Evolutionary conservation across 2,113 vertebrate species (phyloP).

Genomic region (Odobenus rosmarus): DNA sequence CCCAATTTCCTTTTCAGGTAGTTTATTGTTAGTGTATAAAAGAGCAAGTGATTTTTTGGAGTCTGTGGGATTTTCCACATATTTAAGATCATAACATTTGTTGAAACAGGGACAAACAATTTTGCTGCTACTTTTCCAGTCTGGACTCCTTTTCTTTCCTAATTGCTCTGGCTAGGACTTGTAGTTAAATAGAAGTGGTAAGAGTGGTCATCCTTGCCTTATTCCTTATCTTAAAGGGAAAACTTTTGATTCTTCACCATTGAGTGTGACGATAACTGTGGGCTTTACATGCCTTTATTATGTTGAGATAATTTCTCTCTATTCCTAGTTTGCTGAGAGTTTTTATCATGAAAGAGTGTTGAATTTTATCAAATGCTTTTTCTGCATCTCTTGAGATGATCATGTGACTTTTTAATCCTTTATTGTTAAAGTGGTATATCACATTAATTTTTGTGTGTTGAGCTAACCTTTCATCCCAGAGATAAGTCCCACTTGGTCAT

Average conservation of each 20-base stretch:
- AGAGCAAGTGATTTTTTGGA: not conserved
- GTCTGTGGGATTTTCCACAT: not conserved
- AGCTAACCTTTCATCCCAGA: not conserved
- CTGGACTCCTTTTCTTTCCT: not conserved
- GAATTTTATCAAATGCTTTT: not conserved
- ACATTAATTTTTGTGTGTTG: not conserved
- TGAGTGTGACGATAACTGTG: not conserved
- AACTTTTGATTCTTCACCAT: not conserved
- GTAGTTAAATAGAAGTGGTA: not conserved
- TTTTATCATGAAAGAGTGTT: not conserved
- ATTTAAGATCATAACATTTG: not conserved
- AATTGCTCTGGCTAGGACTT: not conserved
- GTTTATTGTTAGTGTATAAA: not conserved
- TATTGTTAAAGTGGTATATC: not conserved
- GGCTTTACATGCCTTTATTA: not conserved
- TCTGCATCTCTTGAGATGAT: not conserved
- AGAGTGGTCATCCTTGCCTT: not conserved
- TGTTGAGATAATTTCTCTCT: not conserved
- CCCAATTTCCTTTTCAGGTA: not conserved
- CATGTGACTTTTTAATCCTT: slow-evolving; percentile 5
- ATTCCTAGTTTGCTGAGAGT: slow-evolving; percentile 1
- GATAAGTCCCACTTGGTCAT: not conserved
- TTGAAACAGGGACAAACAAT: not conserved
- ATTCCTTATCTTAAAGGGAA: not conserved
- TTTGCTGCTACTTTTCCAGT: not conserved